A percentile compares a stretch with the other conserved stretches of the same genome.
These are phyloP conservation scores for Glyptemys insculpta DNA, from an alignment of 2,797 vertebrate genomes.

Conservation along the genomic window DNA sequence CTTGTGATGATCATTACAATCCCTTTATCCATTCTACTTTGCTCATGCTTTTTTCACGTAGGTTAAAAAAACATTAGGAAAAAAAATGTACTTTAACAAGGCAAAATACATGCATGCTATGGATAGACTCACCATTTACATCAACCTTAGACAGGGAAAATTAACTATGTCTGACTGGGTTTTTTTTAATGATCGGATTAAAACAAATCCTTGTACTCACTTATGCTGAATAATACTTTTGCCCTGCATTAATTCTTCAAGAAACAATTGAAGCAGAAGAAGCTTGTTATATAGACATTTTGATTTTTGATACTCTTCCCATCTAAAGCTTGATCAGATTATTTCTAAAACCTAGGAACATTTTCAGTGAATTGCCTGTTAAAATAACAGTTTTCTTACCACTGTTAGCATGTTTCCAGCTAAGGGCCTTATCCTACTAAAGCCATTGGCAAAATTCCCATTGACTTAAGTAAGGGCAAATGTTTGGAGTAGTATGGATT, in stretches of 20 bases:
- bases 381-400: conserved; percentile 24
- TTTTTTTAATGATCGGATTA: conserved; percentile 41
- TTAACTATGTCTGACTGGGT: conserved; percentile 20
- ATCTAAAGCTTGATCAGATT: conserved; percentile 40
- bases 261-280: conserved; percentile 48
- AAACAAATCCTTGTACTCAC: conserved; percentile 25
- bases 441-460: not conserved
- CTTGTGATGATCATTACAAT: not conserved
- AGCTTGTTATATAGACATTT: conserved; percentile 47
- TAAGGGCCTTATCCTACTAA: conserved; percentile 2
- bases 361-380: conserved; percentile 6
- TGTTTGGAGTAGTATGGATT: not conserved
- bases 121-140: not conserved
- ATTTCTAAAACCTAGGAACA: conserved; percentile 41
- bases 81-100: conserved; percentile 3
- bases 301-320: conserved; percentile 18
- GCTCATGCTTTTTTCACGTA: not conserved
- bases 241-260: conserved; percentile 26
- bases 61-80: not conserved
- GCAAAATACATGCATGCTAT: not conserved
- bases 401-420: not conserved
- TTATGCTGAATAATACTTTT: conserved; percentile 57
- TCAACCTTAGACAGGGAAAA: not conserved
- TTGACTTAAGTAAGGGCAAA: not conserved
- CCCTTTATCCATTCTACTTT: not conserved